phyloP scores from a whole-genome alignment of 2,113 vertebrate genomes.

The Oceanites oceanicus region DNA sequence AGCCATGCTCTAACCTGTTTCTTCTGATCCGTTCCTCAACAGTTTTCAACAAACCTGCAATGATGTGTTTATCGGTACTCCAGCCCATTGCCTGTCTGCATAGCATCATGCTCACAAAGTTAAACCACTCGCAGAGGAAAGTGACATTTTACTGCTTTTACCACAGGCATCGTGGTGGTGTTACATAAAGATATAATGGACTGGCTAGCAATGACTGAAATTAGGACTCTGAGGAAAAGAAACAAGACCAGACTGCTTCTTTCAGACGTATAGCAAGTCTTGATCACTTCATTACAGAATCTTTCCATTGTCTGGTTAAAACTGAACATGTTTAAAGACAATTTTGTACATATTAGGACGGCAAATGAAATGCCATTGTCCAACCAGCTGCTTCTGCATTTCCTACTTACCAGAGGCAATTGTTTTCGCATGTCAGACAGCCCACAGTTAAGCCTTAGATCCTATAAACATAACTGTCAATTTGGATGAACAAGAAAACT shows the following conservation, averaged over 20 bases:
- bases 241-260: neutral
- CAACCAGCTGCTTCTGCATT: slow-evolving; percentile 51
- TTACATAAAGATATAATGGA: neutral
- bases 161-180: no score
- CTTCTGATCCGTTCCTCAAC: rapidly evolving
- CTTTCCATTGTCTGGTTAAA: neutral
- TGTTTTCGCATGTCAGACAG: slow-evolving; percentile 22
- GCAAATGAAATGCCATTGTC: neutral
- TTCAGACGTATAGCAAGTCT: neutral
- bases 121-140: neutral
- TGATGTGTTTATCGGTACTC: neutral
- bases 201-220: neutral
- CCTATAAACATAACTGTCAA: slow-evolving; percentile 59
- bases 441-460: slow-evolving; percentile 61
- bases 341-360: neutral
- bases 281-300: slow-evolving; percentile 23
- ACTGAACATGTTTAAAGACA: slow-evolving; percentile 16
- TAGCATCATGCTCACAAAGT: rapidly evolving
- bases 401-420: slow-evolving; percentile 24
- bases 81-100: neutral
- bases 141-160: neutral
- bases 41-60: neutral
- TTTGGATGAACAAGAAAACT: slow-evolving; percentile 50
- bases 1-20: neutral
- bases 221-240: neutral